Percentiles rank a stretch among this genome's conserved stretches.
Evolutionary conservation across 2,888 invertebrate genomes (phyloP).

Genomic region (Oxyteleia sp.): DNA sequence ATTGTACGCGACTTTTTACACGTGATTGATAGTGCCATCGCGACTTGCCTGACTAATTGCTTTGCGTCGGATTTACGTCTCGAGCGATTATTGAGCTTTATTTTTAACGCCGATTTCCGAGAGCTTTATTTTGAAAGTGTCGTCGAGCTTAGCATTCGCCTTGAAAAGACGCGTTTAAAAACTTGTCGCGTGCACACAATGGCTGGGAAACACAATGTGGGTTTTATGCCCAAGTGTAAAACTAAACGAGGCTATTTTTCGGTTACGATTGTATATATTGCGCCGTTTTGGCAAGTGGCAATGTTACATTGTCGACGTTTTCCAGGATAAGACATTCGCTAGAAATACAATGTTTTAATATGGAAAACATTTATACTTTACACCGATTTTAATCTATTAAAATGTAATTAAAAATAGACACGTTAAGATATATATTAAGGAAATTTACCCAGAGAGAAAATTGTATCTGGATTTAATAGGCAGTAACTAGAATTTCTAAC

Average conservation of each 20-base stretch:
- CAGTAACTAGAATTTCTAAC: too few relatives aligned
- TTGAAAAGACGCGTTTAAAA: constrained; percentile 19
- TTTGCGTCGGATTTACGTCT: constrained; percentile 19
- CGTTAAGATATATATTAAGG: too few relatives aligned
- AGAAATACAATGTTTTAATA: too few relatives aligned
- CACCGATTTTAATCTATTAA: too few relatives aligned
- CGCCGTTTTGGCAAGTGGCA: not conserved
- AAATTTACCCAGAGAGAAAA: too few relatives aligned
- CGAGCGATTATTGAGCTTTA: constrained; percentile 11
- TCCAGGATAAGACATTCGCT: too few relatives aligned
- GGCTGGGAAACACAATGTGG: constrained; percentile 11
- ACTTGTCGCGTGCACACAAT: constrained; percentile 7
- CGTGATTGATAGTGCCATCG: constrained; percentile 3
- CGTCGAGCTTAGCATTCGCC: constrained; percentile 11
- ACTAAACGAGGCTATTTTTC: constrained; percentile 16
- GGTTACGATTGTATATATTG: constrained; percentile 2
- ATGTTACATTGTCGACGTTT: not conserved
- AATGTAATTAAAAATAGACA: too few relatives aligned
- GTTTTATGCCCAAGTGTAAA: constrained; percentile 4
- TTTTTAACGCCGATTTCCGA: constrained; percentile 23
- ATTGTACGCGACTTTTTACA: not conserved
- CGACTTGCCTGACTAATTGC: constrained; percentile 32
- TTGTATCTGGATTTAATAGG: too few relatives aligned
- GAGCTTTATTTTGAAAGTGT: constrained; percentile 24
- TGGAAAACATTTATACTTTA: too few relatives aligned